Conservation (phyloP, 2,888 invertebrate genomes). For the Zygogramma bicolorata region DNA sequence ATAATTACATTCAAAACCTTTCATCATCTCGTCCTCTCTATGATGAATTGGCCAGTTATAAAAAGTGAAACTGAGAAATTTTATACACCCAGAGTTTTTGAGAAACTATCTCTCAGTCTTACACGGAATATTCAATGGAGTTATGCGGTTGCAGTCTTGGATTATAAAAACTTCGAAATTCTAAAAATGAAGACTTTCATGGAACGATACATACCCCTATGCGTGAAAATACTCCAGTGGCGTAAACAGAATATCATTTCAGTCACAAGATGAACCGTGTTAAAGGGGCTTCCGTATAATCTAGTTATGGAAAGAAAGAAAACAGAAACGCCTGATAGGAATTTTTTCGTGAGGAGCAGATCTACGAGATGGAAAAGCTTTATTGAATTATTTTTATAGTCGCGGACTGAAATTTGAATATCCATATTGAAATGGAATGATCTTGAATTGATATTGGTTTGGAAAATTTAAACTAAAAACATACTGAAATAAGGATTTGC, state of each 20-base stretch:
- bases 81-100: too few relatives aligned
- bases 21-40: too few relatives aligned
- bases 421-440: not conserved
- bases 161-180: conserved; percentile 4
- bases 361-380: conserved; percentile 26
- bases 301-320: conserved; percentile 35
- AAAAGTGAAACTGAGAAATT: too few relatives aligned
- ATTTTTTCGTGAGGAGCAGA: conserved; percentile 25
- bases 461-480: not conserved
- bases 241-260: conserved; percentile 35
- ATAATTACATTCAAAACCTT: too few relatives aligned
- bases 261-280: conserved; percentile 29
- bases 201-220: not conserved
- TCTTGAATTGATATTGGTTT: not conserved
- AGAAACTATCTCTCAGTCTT: too few relatives aligned
- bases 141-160: not conserved
- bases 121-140: not conserved
- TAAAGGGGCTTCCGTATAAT: conserved; percentile 26
- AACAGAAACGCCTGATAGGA: conserved; percentile 37
- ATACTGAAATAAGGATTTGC: not conserved
- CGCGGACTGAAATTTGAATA: not conserved
- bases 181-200: not conserved
- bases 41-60: too few relatives aligned
- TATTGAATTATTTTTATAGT: conserved; percentile 38
- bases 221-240: not conserved